Conservation (phyloP, 2,888 invertebrate species). For the Apodemia zela region DNA sequence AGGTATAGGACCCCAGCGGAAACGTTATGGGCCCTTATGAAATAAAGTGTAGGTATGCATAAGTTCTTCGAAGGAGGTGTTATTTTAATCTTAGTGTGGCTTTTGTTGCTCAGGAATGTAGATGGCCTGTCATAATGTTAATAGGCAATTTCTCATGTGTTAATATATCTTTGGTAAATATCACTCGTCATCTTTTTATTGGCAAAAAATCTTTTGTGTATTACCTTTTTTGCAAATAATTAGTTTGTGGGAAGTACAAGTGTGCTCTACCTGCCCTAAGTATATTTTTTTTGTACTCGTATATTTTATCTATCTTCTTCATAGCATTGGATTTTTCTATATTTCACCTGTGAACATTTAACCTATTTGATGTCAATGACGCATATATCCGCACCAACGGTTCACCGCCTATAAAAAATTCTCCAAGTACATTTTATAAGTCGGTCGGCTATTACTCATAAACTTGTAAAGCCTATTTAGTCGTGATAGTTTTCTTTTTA, state of each 20-base stretch:
- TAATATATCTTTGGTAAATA: slow-evolving; percentile 33
- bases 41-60: slow-evolving; percentile 63
- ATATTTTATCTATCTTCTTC: no score
- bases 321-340: no score
- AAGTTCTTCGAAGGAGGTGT: slow-evolving; percentile 75
- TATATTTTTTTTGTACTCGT: no score
- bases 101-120: slow-evolving; percentile 78
- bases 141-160: slow-evolving; percentile 69
- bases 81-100: slow-evolving; percentile 77
- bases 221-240: not conserved
- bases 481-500: no score
- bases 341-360: no score
- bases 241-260: not conserved
- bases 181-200: slow-evolving; percentile 10
- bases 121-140: slow-evolving; percentile 78
- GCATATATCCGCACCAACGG: no score
- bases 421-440: no score
- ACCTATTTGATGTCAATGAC: no score
- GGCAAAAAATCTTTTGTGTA: not conserved
- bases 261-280: not conserved
- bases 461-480: no score
- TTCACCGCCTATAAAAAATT: no score
- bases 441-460: no score
- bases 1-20: slow-evolving; percentile 77
- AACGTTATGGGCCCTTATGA: slow-evolving; percentile 75